Evolutionary conservation across 2,888 invertebrate species (phyloP).

Genomic region (Elmis aenea): DNA sequence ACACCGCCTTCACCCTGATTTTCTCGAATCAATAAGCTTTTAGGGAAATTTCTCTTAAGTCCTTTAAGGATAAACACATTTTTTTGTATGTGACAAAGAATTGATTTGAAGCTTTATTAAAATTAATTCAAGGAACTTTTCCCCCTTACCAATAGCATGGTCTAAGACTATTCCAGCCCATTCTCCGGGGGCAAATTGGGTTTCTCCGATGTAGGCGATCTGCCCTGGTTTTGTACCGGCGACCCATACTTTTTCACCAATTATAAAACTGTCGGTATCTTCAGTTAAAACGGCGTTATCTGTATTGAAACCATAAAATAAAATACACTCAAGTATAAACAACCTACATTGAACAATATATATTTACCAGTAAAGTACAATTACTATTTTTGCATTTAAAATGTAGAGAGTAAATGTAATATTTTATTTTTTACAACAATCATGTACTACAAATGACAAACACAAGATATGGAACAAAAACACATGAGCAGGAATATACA

Average conservation of each 20-base stretch:
- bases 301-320: too few relatives aligned
- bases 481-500: too few relatives aligned
- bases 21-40: not conserved
- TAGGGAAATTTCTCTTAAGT: not conserved
- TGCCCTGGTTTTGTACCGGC: conserved; percentile 87
- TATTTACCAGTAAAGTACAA: not conserved
- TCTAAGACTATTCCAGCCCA: conserved; percentile 98
- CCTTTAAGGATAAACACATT: too few relatives aligned
- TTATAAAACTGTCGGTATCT: conserved; percentile 92
- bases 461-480: too few relatives aligned
- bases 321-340: not conserved
- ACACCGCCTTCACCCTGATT: not conserved
- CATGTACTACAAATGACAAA: too few relatives aligned
- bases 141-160: conserved; percentile 76
- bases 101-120: too few relatives aligned
- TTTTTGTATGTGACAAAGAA: too few relatives aligned
- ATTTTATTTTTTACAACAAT: too few relatives aligned
- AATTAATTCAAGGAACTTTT: too few relatives aligned
- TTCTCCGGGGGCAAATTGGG: conserved; percentile 95
- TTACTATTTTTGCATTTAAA: not conserved
- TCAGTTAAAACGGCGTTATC: conserved; percentile 80
- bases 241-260: conserved; percentile 93
- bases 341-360: not conserved
- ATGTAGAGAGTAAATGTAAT: too few relatives aligned
- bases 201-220: conserved; percentile 91